These are phyloP conservation scores for Ypsolopha sequella DNA, from an alignment of 2,888 invertebrate species.

Conservation along the genomic window DNA sequence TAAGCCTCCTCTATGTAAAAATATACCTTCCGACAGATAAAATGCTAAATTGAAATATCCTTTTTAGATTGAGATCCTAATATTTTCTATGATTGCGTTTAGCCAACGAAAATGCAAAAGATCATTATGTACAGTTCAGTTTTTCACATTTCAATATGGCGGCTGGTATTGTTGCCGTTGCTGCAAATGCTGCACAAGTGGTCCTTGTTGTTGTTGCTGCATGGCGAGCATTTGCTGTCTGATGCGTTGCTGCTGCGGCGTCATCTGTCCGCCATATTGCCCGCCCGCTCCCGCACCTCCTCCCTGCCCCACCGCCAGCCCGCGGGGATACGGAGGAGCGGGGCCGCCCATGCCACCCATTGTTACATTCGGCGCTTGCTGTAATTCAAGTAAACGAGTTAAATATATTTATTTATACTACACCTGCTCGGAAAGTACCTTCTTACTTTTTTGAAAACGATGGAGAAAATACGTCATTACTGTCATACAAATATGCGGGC, in stretches of 20 bases:
- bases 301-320: constrained; percentile 45
- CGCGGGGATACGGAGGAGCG: constrained; percentile 83
- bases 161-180: constrained; percentile 61
- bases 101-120: background rate
- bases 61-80: no score
- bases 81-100: no score
- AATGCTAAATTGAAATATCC: no score
- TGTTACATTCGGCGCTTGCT: constrained; percentile 85
- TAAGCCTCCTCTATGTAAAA: no score
- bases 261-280: constrained; percentile 71
- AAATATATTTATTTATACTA: background rate
- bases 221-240: constrained; percentile 78
- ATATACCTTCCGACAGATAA: no score
- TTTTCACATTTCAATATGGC: constrained; percentile 32
- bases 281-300: constrained; percentile 64
- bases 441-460: no score
- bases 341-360: constrained; percentile 86
- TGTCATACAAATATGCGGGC: no score
- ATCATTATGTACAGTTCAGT: background rate
- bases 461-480: no score
- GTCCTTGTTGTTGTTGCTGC: constrained; percentile 76
- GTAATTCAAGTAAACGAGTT: constrained; percentile 3
- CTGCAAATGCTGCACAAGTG: constrained; percentile 62
- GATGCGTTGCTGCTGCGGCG: constrained; percentile 70
- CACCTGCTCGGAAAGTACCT: no score